Evolutionary conservation across 2,113 vertebrate species (phyloP).

Genomic region (Lophius piscatorius): DNA sequence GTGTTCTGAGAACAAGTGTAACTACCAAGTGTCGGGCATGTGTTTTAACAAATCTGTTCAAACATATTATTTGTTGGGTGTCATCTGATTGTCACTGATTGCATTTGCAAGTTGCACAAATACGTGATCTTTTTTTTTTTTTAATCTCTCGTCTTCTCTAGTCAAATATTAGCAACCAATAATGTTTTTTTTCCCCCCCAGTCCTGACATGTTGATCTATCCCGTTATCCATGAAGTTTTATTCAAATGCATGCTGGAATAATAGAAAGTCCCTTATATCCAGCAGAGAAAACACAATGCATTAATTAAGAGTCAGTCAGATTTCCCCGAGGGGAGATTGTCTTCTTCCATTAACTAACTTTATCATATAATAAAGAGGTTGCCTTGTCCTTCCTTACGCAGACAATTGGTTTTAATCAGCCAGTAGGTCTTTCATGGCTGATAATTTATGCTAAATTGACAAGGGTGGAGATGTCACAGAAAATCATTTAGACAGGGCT

Average conservation of each 20-base stretch:
- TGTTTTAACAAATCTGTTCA: slow-evolving; percentile 59
- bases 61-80: slow-evolving; percentile 35
- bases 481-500: slow-evolving; percentile 78
- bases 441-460: slow-evolving; percentile 83
- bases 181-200: neutral
- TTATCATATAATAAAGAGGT: slow-evolving; percentile 82
- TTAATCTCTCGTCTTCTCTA: neutral
- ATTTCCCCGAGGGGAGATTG: slow-evolving; percentile 80
- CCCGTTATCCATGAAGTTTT: slow-evolving; percentile 44
- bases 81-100: slow-evolving; percentile 37
- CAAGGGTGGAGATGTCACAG: slow-evolving; percentile 78
- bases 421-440: slow-evolving; percentile 76
- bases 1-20: slow-evolving; percentile 37
- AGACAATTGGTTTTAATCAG: slow-evolving; percentile 86
- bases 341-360: slow-evolving; percentile 81
- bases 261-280: slow-evolving; percentile 38
- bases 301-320: slow-evolving; percentile 78
- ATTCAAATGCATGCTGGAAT: slow-evolving; percentile 36
- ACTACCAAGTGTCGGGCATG: slow-evolving; percentile 51
- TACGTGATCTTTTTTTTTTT: slow-evolving; percentile 1
- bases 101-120: slow-evolving; percentile 22
- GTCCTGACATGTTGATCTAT: slow-evolving; percentile 6
- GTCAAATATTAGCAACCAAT: slow-evolving; percentile 18
- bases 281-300: slow-evolving; percentile 67
- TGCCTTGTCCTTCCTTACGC: slow-evolving; percentile 81